phyloP scores from a whole-genome alignment of 2,888 invertebrate genomes.

The Cephonodes hylas region DNA sequence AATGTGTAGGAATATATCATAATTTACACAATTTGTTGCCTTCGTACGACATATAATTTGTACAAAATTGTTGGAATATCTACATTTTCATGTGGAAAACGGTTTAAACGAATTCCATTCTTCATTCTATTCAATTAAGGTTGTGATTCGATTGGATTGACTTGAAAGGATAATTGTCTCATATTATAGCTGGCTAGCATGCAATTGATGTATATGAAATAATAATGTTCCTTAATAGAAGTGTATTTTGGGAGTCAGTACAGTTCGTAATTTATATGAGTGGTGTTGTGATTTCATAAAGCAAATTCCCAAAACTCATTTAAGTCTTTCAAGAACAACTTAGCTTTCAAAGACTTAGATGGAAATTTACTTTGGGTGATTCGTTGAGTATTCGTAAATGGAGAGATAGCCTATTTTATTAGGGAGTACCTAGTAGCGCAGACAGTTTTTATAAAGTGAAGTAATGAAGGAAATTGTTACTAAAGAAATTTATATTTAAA shows the following conservation, averaged over 20 bases:
- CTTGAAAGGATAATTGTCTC: not conserved
- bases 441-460: too few species aligned
- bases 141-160: not conserved
- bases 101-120: not conserved
- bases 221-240: constrained; percentile 29
- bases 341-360: too few species aligned
- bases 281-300: not conserved
- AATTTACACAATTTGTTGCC: not conserved
- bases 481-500: too few species aligned
- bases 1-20: not conserved
- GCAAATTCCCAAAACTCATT: too few species aligned
- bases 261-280: constrained; percentile 30
- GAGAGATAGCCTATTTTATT: too few species aligned
- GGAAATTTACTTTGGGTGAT: too few species aligned
- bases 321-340: too few species aligned
- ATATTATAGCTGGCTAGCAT: not conserved
- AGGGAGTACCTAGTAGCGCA: too few species aligned
- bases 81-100: not conserved
- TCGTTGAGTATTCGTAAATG: too few species aligned
- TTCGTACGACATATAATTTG: constrained; percentile 20
- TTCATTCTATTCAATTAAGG: not conserved
- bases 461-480: too few species aligned
- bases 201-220: constrained; percentile 18
- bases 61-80: constrained; percentile 22
- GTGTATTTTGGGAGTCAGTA: constrained; percentile 30